phyloP scores from a whole-genome alignment of 2,888 invertebrate species.

The Heliconius charithonia region DNA sequence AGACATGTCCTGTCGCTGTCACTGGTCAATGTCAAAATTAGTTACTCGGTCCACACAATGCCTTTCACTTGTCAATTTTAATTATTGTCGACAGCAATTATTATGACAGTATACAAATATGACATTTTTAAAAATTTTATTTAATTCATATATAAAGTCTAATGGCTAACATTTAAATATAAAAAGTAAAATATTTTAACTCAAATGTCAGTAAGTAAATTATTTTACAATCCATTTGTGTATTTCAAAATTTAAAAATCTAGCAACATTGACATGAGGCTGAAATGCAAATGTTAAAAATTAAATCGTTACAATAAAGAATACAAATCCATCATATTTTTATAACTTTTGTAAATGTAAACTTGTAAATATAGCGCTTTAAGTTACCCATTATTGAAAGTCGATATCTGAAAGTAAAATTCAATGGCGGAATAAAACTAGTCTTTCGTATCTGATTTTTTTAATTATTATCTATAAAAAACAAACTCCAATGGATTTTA shows the following conservation, averaged over 20 bases:
- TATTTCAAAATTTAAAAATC: background rate
- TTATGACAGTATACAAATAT: background rate
- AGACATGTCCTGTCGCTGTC: constrained; percentile 8
- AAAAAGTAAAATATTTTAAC: too few relatives aligned
- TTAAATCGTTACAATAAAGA: constrained; percentile 26
- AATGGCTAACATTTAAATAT: background rate
- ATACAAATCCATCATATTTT: constrained; percentile 35
- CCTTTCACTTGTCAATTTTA: background rate
- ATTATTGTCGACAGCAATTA: background rate
- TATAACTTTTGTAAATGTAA: constrained; percentile 37
- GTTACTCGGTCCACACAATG: background rate
- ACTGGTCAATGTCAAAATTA: constrained; percentile 8
- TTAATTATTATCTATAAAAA: constrained; percentile 51
- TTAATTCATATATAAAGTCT: background rate
- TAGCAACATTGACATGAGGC: constrained; percentile 7
- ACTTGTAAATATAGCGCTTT: constrained; percentile 41
- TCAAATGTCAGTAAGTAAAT: too few relatives aligned
- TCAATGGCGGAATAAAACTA: constrained; percentile 65
- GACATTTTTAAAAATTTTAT: background rate
- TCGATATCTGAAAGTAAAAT: constrained; percentile 56
- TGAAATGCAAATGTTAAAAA: constrained; percentile 5
- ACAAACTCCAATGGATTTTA: constrained; percentile 66
- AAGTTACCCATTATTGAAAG: constrained; percentile 35
- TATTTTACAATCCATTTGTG: background rate
- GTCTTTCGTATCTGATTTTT: constrained; percentile 74